Percentiles rank a stretch among this genome's conserved stretches.
These are phyloP conservation scores for Drosophila glabriapex DNA, from an alignment of 2,888 invertebrate species.

Conservation along the genomic window DNA sequence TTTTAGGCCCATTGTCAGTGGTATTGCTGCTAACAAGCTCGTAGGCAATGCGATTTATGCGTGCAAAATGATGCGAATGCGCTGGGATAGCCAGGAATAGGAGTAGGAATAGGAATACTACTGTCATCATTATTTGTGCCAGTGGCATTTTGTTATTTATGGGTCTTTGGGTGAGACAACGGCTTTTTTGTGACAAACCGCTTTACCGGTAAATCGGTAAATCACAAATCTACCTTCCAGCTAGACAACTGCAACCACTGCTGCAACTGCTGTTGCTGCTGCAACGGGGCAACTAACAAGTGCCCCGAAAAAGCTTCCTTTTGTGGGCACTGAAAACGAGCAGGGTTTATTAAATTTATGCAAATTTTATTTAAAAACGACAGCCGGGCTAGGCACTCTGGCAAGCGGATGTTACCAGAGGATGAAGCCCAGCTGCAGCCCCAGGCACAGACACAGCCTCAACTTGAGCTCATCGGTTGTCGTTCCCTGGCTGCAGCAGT, in stretches of 20 bases:
- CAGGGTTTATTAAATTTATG: constrained; percentile 80
- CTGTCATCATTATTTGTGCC: constrained; percentile 80
- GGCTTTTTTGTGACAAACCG: constrained; percentile 79
- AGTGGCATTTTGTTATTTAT: constrained; percentile 78
- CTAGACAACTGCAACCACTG: constrained; percentile 32
- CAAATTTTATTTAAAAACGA: constrained; percentile 82
- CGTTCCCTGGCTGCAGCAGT: constrained; percentile 45
- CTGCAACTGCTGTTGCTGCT: constrained; percentile 25
- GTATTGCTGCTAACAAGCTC: constrained; percentile 64
- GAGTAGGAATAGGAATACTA: constrained; percentile 26
- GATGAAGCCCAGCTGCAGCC: constrained; percentile 19
- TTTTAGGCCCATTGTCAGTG: constrained; percentile 51
- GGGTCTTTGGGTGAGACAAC: constrained; percentile 84
- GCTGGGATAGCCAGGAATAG: constrained; percentile 24
- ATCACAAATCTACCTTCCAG: constrained; percentile 71
- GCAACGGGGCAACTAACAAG: constrained; percentile 61
- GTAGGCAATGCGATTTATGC: constrained; percentile 67
- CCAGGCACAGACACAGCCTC: background rate
- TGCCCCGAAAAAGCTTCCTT: constrained; percentile 59
- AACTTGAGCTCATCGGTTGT: constrained; percentile 22
- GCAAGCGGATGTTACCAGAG: constrained; percentile 25
- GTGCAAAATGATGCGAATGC: constrained; percentile 76
- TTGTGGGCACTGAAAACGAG: constrained; percentile 65
- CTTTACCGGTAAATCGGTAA: constrained; percentile 81
- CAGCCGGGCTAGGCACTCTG: constrained; percentile 30